These are phyloP conservation scores for Strix uralensis DNA, from an alignment of 2,113 vertebrate genomes.

Conservation along the genomic window DNA sequence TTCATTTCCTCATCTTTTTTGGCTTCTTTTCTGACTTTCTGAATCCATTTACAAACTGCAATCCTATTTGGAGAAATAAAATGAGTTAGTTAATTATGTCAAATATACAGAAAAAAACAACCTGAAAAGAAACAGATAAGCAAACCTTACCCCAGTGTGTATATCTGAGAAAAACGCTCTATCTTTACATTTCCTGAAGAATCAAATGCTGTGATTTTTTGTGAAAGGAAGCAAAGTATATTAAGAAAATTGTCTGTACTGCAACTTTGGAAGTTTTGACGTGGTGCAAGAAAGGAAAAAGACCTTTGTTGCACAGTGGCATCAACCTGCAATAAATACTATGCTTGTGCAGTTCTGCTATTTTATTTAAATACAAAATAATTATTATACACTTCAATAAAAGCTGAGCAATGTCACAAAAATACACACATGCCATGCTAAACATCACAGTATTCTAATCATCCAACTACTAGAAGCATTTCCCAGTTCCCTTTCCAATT, in stretches of 20 bases:
- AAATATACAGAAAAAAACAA: not conserved
- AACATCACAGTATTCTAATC: slow-evolving; percentile 27
- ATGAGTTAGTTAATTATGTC: not conserved
- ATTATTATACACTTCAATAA: slow-evolving; percentile 26
- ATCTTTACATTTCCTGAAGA: slow-evolving; percentile 29
- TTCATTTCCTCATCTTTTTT: not conserved
- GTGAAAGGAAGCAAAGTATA: not conserved
- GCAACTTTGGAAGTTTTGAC: not conserved
- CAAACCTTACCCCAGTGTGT: not conserved
- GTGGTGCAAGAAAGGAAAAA: slow-evolving; percentile 14
- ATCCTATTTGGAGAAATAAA: not conserved
- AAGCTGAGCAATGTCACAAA: slow-evolving; percentile 41
- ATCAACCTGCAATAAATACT: slow-evolving; percentile 48
- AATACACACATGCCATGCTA: not conserved
- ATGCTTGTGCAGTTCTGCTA: slow-evolving; percentile 32
- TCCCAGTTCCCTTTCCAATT: slow-evolving; percentile 12
- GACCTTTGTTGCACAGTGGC: slow-evolving; percentile 19
- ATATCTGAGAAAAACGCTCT: slow-evolving; percentile 27
- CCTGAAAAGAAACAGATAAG: not conserved
- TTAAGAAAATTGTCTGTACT: not conserved
- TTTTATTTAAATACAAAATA: slow-evolving; percentile 61
- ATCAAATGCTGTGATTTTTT: slow-evolving; percentile 19
- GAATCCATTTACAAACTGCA: not conserved
- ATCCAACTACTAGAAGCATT: slow-evolving; percentile 14
- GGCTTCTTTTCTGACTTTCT: not conserved